Percentiles rank a stretch among this genome's conserved stretches.
phyloP scores from a whole-genome alignment of 2,888 invertebrate species.

The Lottia gigantea region DNA sequence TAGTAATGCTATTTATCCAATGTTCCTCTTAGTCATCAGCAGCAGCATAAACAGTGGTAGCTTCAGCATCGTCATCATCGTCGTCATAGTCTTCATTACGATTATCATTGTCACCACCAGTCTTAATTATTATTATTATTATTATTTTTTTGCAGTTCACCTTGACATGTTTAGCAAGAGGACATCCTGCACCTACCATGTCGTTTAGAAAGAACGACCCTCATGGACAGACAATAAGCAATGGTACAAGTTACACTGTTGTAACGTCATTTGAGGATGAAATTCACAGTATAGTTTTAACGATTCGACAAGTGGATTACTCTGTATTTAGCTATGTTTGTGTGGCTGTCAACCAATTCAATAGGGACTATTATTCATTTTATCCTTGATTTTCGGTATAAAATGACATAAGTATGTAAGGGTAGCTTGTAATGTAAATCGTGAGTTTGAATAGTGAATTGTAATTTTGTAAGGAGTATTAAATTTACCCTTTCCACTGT shows the following conservation, averaged over 20 bases:
- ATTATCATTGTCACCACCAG: too few species aligned
- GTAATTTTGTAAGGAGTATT: too few species aligned
- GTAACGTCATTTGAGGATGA: background rate
- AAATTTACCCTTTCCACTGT: too few species aligned
- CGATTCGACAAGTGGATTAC: background rate
- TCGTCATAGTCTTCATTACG: too few species aligned
- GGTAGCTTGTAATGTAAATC: too few species aligned
- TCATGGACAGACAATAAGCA: background rate
- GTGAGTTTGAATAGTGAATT: too few species aligned
- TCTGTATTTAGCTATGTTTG: background rate
- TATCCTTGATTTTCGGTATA: background rate
- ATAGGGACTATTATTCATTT: background rate
- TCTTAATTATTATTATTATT: too few species aligned
- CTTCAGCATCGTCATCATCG: too few species aligned
- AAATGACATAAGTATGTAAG: too few species aligned
- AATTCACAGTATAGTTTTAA: background rate
- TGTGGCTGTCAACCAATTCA: background rate
- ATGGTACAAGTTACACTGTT: background rate
- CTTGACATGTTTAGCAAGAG: background rate
- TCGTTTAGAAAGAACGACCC: background rate
- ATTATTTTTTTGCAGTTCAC: conserved; percentile 1
- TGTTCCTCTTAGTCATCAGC: too few species aligned
- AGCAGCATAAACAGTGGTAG: too few species aligned
- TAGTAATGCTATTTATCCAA: too few species aligned
- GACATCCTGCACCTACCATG: background rate